Percentiles rank a stretch among this genome's conserved stretches.
Conservation (phyloP, 2,888 invertebrate genomes). For the Drosophila phalerata region DNA sequence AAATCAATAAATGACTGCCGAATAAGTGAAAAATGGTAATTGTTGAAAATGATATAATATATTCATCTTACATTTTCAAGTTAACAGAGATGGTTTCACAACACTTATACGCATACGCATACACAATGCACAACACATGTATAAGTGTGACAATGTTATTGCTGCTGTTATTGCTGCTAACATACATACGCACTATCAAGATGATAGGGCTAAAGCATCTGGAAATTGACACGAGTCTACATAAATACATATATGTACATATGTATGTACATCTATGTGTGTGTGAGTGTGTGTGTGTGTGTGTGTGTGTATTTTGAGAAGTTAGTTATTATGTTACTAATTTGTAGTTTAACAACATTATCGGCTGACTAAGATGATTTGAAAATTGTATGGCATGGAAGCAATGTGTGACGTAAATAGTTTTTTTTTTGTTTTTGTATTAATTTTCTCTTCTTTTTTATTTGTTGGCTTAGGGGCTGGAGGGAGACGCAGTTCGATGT, state of each 20-base stretch:
- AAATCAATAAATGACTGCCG: not conserved
- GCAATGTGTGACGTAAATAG: constrained; percentile 31
- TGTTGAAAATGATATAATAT: not conserved
- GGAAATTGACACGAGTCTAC: constrained; percentile 14
- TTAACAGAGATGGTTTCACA: constrained; percentile 1
- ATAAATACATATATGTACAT: constrained; percentile 1
- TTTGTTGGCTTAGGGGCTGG: constrained; percentile 17
- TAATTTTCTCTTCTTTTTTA: not conserved
- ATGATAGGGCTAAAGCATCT: constrained; percentile 12
- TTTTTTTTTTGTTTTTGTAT: constrained; percentile 1
- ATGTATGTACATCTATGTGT: constrained; percentile 13
- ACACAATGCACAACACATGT: not conserved
- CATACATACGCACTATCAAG: constrained; percentile 6
- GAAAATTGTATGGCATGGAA: constrained; percentile 31
- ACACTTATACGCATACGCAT: constrained; percentile 6
- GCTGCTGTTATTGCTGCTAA: constrained; percentile 13
- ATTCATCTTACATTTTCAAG: not conserved
- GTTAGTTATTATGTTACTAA: constrained; percentile 1
- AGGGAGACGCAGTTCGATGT: constrained; percentile 35
- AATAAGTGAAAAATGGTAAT: not conserved
- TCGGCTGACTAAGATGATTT: constrained; percentile 8
- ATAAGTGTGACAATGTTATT: constrained; percentile 4
- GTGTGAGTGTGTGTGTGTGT: constrained; percentile 25
- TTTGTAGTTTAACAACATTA: constrained; percentile 16
- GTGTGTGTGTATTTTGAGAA: constrained; percentile 17